Evolutionary conservation across 1,140 invertebrate species (phyloP).

Genomic region (Drosophila simulans): DNA sequence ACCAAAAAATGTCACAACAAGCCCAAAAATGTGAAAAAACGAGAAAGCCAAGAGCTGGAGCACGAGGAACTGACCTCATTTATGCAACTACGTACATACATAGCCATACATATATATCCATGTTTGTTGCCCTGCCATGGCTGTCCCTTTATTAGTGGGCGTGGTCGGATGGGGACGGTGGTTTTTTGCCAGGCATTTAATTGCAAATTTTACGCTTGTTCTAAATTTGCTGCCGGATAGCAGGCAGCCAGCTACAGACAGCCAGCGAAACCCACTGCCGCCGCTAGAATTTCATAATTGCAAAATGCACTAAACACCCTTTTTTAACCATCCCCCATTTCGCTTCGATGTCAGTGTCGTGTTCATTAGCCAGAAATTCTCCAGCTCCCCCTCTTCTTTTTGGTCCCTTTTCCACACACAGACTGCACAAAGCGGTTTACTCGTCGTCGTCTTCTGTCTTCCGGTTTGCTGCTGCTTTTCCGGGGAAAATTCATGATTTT

Average conservation of each 20-base stretch:
- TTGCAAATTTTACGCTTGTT: conserved; percentile 76
- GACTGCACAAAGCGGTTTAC: conserved; percentile 50
- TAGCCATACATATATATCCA: not conserved
- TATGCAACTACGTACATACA: conserved; percentile 22
- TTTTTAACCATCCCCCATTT: not conserved
- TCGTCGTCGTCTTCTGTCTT: conserved; percentile 14
- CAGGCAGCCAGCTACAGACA: conserved; percentile 3
- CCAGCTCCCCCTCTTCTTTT: no score
- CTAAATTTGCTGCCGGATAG: conserved; percentile 52
- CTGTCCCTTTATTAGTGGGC: conserved; percentile 37
- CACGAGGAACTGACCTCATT: conserved; percentile 67
- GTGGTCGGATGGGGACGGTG: conserved; percentile 19
- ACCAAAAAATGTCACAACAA: conserved; percentile 72
- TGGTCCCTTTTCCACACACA: conserved; percentile 22
- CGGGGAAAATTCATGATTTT: conserved; percentile 35
- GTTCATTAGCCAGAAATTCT: conserved; percentile 63
- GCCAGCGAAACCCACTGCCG: not conserved
- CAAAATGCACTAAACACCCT: conserved; percentile 59
- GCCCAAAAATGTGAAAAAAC: conserved; percentile 29
- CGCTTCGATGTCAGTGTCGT: conserved; percentile 22
- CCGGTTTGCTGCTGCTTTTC: conserved; percentile 20
- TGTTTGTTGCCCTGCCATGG: conserved; percentile 5
- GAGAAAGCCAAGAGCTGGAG: conserved; percentile 7
- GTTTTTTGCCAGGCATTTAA: conserved; percentile 57
- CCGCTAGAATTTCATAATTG: conserved; percentile 66